phyloP scores from a whole-genome alignment of 2,113 vertebrate species.

The Ammodytes marinus region DNA sequence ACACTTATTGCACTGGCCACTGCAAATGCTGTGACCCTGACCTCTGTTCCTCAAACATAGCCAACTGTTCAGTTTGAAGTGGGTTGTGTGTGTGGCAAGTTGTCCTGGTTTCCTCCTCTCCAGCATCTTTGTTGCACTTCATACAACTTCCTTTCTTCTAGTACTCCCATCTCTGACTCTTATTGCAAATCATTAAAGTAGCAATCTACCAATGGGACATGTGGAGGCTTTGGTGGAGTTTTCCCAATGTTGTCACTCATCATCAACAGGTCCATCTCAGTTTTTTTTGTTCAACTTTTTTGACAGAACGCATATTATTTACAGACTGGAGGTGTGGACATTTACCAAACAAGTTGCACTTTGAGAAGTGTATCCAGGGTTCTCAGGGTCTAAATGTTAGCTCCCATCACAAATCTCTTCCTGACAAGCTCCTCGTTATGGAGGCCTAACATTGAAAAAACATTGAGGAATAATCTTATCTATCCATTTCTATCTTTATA shows the following conservation, averaged over 20 bases:
- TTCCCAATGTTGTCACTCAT: too few relatives aligned
- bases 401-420: too few relatives aligned
- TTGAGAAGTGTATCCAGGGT: background rate
- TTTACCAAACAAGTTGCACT: background rate
- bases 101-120: background rate
- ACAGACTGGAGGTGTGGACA: background rate
- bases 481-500: too few relatives aligned
- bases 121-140: background rate
- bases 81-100: background rate
- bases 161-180: background rate
- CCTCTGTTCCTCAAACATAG: background rate
- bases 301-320: background rate
- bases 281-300: background rate
- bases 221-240: background rate
- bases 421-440: background rate
- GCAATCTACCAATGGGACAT: background rate
- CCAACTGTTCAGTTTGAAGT: background rate
- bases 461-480: too few relatives aligned
- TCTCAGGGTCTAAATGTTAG: background rate
- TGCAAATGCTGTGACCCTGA: constrained; percentile 3
- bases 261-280: background rate
- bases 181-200: background rate
- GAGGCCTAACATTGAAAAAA: background rate
- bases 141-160: background rate
- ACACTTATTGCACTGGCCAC: constrained; percentile 37